These are phyloP conservation scores for Monochamus alternatus DNA, from an alignment of 2,888 invertebrate genomes.

Conservation along the genomic window DNA sequence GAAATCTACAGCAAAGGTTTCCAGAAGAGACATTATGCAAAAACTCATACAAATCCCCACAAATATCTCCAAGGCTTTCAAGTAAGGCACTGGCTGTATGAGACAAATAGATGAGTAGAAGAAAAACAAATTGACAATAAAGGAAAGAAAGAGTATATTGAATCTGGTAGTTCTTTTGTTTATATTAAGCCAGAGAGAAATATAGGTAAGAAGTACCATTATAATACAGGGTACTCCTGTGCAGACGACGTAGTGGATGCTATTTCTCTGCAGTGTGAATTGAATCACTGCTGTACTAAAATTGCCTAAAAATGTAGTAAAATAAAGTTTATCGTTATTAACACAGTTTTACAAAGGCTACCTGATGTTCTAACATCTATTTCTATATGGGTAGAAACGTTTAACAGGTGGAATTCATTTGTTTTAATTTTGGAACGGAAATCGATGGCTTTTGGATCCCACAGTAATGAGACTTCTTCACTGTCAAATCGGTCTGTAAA, in stretches of 20 bases:
- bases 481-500: constrained; percentile 60
- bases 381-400: constrained; percentile 51
- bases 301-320: constrained; percentile 53
- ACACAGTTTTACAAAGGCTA: constrained; percentile 36
- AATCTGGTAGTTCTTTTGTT: constrained; percentile 47
- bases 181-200: constrained; percentile 54
- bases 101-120: constrained; percentile 48
- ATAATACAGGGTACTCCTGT: constrained; percentile 54
- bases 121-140: constrained; percentile 43
- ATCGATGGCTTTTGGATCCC: constrained; percentile 54
- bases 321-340: not conserved
- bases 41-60: constrained; percentile 52
- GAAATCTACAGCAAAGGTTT: constrained; percentile 51
- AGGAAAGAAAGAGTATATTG: constrained; percentile 44
- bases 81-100: constrained; percentile 44
- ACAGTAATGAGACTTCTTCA: constrained; percentile 60
- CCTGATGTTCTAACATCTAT: constrained; percentile 57
- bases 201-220: constrained; percentile 55
- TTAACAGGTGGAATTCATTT: constrained; percentile 56
- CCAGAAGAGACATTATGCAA: constrained; percentile 50
- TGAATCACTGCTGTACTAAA: constrained; percentile 56
- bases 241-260: constrained; percentile 53
- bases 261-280: constrained; percentile 53
- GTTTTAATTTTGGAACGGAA: constrained; percentile 42
- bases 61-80: constrained; percentile 58